Percentiles rank a stretch among this genome's conserved stretches.
These are phyloP conservation scores for Holacanthella duospinosa DNA, from an alignment of 2,888 invertebrate species.

Conservation along the genomic window DNA sequence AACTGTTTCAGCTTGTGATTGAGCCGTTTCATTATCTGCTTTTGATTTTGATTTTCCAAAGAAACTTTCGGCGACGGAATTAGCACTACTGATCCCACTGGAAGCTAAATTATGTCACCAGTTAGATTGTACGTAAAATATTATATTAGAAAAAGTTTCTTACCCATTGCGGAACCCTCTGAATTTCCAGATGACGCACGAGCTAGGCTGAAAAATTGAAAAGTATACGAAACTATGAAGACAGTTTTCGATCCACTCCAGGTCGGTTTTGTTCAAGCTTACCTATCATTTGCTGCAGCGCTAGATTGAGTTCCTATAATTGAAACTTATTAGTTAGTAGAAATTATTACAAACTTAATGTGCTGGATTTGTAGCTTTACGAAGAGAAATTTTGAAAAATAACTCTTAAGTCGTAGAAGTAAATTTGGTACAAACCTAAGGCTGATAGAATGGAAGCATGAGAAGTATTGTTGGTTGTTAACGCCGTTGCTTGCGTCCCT, in stretches of 20 bases:
- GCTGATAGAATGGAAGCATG: background rate
- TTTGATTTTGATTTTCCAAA: background rate
- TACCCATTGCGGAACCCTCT: background rate
- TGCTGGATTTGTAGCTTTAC: too few species aligned
- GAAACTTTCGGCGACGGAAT: background rate
- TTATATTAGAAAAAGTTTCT: background rate
- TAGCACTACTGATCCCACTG: background rate
- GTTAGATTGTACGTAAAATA: background rate
- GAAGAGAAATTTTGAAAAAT: too few species aligned
- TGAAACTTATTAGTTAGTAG: background rate
- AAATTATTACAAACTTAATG: too few species aligned
- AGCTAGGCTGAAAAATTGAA: background rate
- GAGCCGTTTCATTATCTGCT: background rate
- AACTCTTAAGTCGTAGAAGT: background rate
- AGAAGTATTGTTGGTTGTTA: background rate
- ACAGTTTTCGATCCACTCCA: too few species aligned
- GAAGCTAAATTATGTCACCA: background rate
- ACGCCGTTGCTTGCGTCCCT: background rate
- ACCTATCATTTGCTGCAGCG: background rate
- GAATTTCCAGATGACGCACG: background rate
- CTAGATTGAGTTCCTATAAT: background rate
- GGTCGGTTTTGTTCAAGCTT: background rate
- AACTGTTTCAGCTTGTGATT: background rate
- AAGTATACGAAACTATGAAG: background rate
- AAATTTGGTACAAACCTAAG: background rate